A percentile compares a stretch with the other conserved stretches of the same genome.
phyloP scores from a whole-genome alignment of 2,113 vertebrate genomes.

The Petroica traversi region DNA sequence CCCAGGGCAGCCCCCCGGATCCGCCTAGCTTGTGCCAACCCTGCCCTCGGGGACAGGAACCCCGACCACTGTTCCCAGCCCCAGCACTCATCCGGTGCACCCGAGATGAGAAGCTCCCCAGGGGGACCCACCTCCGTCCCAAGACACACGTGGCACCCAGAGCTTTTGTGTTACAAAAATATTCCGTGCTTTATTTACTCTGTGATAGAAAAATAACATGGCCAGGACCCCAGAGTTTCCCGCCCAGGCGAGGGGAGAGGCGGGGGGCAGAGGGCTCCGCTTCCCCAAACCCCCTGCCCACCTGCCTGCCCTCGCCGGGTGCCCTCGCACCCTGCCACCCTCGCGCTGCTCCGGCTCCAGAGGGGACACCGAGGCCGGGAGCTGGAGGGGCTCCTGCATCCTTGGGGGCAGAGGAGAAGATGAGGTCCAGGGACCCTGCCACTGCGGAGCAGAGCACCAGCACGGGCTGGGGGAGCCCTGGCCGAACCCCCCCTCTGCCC shows the following conservation, averaged over 20 bases:
- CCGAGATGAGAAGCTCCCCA: background rate
- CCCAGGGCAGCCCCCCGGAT: background rate
- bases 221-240: constrained; percentile 51
- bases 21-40: background rate
- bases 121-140: background rate
- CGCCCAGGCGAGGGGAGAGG: background rate
- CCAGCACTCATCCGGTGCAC: background rate
- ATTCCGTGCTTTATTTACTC: constrained; percentile 75
- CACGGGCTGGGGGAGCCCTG: background rate
- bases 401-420: background rate
- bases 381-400: background rate
- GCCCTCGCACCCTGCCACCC: background rate
- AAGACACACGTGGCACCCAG: constrained; percentile 65
- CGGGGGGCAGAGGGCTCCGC: background rate
- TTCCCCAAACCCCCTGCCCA: background rate
- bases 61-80: background rate
- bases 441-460: background rate
- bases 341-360: fast-evolving
- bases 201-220: constrained; percentile 79
- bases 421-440: background rate
- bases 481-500: background rate
- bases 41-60: background rate
- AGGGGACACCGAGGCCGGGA: background rate
- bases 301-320: background rate
- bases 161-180: constrained; percentile 79